These are phyloP conservation scores for Sylvilagus floridanus DNA, from an alignment of 2,797 vertebrate species.

Conservation along the genomic window DNA sequence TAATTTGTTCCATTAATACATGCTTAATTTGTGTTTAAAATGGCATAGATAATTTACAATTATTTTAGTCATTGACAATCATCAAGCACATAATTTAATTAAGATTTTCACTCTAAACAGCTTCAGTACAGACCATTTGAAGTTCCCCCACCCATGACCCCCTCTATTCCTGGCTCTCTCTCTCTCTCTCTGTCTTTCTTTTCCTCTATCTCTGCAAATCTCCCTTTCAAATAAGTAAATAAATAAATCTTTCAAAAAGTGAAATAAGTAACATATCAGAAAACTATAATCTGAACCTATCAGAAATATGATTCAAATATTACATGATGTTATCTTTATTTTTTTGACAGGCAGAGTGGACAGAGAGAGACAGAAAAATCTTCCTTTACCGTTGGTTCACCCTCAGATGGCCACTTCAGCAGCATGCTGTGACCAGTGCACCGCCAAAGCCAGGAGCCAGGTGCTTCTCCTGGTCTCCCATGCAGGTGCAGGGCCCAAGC, in stretches of 20 bases:
- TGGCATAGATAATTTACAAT: neutral
- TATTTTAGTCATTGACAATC: conserved; percentile 10
- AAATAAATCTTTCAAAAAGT: neutral
- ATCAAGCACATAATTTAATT: neutral
- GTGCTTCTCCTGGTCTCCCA: too few relatives aligned
- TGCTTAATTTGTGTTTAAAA: conserved; percentile 15
- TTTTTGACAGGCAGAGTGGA: too few relatives aligned
- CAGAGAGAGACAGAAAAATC: too few relatives aligned
- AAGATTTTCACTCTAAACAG: neutral
- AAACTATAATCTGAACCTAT: neutral
- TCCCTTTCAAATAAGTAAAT: neutral
- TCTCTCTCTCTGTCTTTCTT: neutral
- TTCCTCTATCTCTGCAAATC: too few relatives aligned
- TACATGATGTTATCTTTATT: neutral
- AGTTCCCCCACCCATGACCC: accelerated
- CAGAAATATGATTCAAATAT: neutral
- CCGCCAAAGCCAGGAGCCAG: too few relatives aligned
- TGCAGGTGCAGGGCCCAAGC: too few relatives aligned
- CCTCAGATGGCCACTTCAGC: too few relatives aligned
- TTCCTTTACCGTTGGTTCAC: too few relatives aligned
- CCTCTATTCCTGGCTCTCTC: neutral
- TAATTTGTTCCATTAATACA: neutral
- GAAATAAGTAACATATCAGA: neutral
- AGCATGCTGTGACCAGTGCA: too few relatives aligned
- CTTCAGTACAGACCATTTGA: neutral